Evolutionary conservation across 1,140 invertebrate genomes (phyloP).

Genomic region (Lineus longissimus): DNA sequence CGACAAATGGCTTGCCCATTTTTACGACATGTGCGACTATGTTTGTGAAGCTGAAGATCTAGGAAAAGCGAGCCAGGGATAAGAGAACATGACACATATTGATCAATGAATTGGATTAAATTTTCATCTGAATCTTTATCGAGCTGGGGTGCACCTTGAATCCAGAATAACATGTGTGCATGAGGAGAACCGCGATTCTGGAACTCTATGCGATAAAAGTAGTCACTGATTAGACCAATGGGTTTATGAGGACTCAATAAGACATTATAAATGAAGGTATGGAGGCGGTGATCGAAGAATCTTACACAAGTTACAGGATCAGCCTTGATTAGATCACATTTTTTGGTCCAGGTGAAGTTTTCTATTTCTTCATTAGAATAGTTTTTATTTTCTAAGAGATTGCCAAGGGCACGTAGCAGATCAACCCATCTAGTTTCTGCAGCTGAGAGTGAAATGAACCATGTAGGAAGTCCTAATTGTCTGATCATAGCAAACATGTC

Average conservation of each 20-base stretch:
- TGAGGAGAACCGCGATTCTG: conserved; percentile 55
- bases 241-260: conserved; percentile 5
- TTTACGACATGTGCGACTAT: conserved; percentile 24
- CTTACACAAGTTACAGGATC: neutral
- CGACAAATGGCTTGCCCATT: conserved; percentile 17
- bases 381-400: neutral
- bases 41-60: conserved; percentile 13
- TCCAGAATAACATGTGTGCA: conserved; percentile 51
- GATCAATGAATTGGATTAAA: conserved; percentile 20
- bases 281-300: neutral
- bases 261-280: neutral
- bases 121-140: neutral
- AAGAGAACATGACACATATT: conserved; percentile 11
- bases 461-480: conserved; percentile 21
- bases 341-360: neutral
- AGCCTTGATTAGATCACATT: neutral
- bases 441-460: conserved; percentile 16
- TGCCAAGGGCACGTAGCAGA: neutral
- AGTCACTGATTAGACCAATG: conserved; percentile 24
- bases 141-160: conserved; percentile 26
- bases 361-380: neutral
- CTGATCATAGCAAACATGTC: conserved; percentile 27
- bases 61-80: neutral
- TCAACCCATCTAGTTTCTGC: too few species aligned
- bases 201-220: conserved; percentile 48